phyloP scores from a whole-genome alignment of 2,888 invertebrate genomes.

The Gerris lacustris region DNA sequence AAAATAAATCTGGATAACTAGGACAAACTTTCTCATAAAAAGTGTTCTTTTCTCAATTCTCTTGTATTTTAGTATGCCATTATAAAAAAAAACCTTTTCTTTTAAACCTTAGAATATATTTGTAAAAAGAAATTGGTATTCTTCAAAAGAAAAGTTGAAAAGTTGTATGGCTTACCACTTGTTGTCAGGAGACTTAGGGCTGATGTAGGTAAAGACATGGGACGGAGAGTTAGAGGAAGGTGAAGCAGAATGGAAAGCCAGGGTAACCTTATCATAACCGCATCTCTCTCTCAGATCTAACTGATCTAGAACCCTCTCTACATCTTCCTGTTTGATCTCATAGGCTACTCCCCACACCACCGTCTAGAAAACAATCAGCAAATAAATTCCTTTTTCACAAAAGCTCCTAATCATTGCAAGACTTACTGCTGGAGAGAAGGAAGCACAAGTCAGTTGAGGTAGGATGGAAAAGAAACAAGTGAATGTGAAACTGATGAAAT shows the following conservation, averaged over 20 bases:
- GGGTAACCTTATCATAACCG: slow-evolving; percentile 50
- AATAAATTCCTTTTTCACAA: neutral
- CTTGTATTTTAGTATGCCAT: too few relatives aligned
- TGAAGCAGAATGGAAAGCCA: neutral
- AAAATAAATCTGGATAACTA: too few relatives aligned
- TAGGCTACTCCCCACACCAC: slow-evolving; percentile 88
- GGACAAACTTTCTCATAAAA: too few relatives aligned
- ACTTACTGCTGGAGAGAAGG: too few relatives aligned
- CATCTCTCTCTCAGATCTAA: slow-evolving; percentile 86
- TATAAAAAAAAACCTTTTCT: too few relatives aligned
- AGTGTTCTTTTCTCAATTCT: too few relatives aligned
- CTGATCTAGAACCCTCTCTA: slow-evolving; percentile 58
- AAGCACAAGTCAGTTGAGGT: too few relatives aligned
- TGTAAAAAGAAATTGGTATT: neutral
- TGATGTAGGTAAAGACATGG: slow-evolving; percentile 66
- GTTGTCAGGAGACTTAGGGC: slow-evolving; percentile 53
- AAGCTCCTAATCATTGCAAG: neutral
- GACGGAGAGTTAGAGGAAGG: slow-evolving; percentile 43
- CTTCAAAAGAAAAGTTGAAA: neutral
- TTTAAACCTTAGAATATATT: too few relatives aligned
- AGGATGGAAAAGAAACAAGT: too few relatives aligned
- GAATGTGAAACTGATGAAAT: too few relatives aligned
- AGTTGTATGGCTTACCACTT: slow-evolving; percentile 46
- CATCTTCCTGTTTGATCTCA: slow-evolving; percentile 59
- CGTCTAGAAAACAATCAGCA: slow-evolving; percentile 37